phyloP scores from a whole-genome alignment of 2,888 invertebrate species.

The Alcis repandata region DNA sequence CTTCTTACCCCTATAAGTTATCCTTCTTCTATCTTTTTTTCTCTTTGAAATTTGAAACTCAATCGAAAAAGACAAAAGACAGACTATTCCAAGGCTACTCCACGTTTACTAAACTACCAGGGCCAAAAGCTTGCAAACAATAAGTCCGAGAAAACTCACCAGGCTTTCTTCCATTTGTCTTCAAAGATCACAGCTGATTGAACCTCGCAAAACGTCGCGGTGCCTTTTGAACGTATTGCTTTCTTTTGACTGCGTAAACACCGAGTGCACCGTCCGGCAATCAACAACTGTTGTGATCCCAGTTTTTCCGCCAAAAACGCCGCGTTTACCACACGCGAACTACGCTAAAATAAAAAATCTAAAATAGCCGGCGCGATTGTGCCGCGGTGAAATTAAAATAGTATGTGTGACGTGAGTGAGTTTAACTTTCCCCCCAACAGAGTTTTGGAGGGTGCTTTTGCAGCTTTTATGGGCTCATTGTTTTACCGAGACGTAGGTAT shows the following conservation, averaged over 20 bases:
- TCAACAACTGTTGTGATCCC: slow-evolving; percentile 65
- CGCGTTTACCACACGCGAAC: slow-evolving; percentile 83
- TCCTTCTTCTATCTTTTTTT: too few species aligned
- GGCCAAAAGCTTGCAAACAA: not conserved
- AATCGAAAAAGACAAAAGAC: too few species aligned
- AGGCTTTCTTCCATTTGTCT: not conserved
- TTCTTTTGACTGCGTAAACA: slow-evolving; percentile 32
- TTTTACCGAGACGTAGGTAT: too few species aligned
- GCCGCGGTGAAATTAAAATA: slow-evolving; percentile 81
- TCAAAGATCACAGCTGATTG: not conserved
- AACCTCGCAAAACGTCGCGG: not conserved
- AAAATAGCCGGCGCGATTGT: slow-evolving; percentile 79
- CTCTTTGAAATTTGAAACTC: too few species aligned
- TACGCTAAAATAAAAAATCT: slow-evolving; percentile 84
- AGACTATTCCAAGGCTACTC: too few species aligned
- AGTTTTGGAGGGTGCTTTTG: slow-evolving; percentile 51
- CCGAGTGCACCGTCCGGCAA: slow-evolving; percentile 65
- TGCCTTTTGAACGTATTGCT: not conserved
- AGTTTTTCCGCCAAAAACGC: slow-evolving; percentile 81
- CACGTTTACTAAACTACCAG: too few species aligned
- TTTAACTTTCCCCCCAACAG: slow-evolving; percentile 77
- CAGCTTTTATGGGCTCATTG: not conserved
- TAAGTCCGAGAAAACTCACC: not conserved
- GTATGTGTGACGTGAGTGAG: slow-evolving; percentile 61
- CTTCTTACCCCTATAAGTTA: too few species aligned